Evolutionary conservation across 2,113 vertebrate genomes (phyloP), one percentile per base, ranked within the genome.

Genomic region (Indicator maculatus): DNA sequence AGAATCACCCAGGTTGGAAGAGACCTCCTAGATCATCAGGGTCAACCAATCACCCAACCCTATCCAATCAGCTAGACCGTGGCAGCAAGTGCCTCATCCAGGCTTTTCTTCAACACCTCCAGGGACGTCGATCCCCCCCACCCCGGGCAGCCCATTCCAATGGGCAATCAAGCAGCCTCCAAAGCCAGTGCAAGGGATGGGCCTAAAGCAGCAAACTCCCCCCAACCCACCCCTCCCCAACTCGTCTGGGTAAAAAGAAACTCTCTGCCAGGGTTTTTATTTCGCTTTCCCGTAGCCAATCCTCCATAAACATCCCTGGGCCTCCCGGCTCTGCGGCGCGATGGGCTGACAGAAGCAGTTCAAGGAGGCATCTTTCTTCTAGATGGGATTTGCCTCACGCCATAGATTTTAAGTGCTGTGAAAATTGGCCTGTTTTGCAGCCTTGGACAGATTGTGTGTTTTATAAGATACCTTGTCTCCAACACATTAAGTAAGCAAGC

Each of bases 381-480:
- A 11, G 17, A 56, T 73, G 66, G 80, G 77, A 83, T 95, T 88
- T 85, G 87, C 83, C 73, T 85, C 83, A 67, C 15, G 2, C 85
- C 85, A 60, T 16, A 52, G 86, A 60, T 86, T 95, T 95, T 88
- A 88, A 93, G 73, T 31, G 19, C 89, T 56, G 80, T n/a, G 83
- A 59, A 88, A 88, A 95, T 11, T 50, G 88, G 64, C 50, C 86
- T 41, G 5, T 84, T 91, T 52, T 15, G 44, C 73, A 2, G 9
- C 7, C 23, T 14, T 84, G 4, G 14, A 59, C 31, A 2, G 82
- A n/a, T 60, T n/a, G 82, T 16, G 86, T 61, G 3, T 70, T 96
- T 95, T 50, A 31, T 39, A 77, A 86, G 74, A 38, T 21, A 45
- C 70, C 69, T 79, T 31, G 66, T 93, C 91, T 80, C 56, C 27